Percentiles rank a stretch among this genome's conserved stretches.
These are phyloP conservation scores for Lepidothrix coronata DNA, from an alignment of 2,113 vertebrate genomes.

Conservation along the genomic window DNA sequence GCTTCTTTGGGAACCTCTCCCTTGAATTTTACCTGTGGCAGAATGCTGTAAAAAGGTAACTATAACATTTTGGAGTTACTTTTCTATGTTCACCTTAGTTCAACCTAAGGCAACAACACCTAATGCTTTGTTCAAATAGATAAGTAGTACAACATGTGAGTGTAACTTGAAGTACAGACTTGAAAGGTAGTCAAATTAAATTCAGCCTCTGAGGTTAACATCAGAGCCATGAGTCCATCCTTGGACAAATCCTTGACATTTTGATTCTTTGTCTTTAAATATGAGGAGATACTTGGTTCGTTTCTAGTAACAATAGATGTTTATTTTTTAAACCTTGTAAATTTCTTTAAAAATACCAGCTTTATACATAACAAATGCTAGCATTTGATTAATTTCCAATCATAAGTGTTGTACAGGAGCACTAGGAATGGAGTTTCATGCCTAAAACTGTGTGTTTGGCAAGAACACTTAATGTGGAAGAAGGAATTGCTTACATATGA, in stretches of 20 bases:
- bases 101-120: background rate
- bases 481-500: background rate
- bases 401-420: background rate
- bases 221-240: background rate
- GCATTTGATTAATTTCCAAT: background rate
- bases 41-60: background rate
- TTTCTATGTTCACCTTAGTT: background rate
- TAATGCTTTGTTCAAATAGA: background rate
- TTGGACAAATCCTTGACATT: background rate
- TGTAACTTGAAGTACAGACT: background rate
- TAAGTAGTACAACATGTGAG: background rate
- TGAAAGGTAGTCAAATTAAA: background rate
- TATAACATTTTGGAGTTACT: background rate
- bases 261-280: background rate
- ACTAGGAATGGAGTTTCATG: background rate
- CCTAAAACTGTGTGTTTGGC: background rate
- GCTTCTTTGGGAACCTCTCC: background rate
- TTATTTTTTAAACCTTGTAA: background rate
- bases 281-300: background rate
- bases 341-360: background rate
- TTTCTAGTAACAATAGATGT: background rate
- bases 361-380: background rate
- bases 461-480: background rate
- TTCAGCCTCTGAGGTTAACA: background rate
- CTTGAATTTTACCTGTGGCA: background rate